A percentile compares a stretch with the other conserved stretches of the same genome.
Conservation (phyloP, 2,797 vertebrate species). For the Mareca penelope region DNA sequence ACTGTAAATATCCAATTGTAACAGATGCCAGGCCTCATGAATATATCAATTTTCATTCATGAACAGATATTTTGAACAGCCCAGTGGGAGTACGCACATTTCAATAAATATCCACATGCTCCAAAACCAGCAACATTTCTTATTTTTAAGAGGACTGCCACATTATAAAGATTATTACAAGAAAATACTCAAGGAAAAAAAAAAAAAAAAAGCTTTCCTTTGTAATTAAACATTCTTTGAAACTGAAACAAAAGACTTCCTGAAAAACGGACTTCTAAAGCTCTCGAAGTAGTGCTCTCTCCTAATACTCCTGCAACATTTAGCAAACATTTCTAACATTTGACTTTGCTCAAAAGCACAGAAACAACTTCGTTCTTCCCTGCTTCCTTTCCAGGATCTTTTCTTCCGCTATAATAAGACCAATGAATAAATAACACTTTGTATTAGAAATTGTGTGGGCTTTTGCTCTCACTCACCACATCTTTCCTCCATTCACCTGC, state of each 20-base stretch:
- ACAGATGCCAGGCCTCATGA: constrained; percentile 50
- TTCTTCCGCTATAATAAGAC: neutral
- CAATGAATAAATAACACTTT: neutral
- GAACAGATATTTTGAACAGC: constrained; percentile 38
- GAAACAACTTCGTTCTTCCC: neutral
- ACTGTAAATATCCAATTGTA: constrained; percentile 41
- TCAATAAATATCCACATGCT: constrained; percentile 14
- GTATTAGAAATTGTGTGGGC: neutral
- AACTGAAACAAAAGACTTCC: constrained; percentile 49
- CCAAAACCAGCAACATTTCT: constrained; percentile 13
- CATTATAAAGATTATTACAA: constrained; percentile 44
- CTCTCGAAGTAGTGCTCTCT: neutral
- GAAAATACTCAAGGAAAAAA: constrained; percentile 24
- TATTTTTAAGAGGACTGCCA: constrained; percentile 31
- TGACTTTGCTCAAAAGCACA: neutral
- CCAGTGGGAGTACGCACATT: neutral
- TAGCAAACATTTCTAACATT: neutral
- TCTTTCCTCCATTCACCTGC: neutral
- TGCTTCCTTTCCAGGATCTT: neutral
- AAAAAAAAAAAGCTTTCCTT: constrained; percentile 32
- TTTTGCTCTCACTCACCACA: neutral
- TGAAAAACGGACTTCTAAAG: constrained; percentile 35
- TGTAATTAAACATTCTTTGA: constrained; percentile 68
- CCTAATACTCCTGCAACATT: neutral
- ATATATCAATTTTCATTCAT: constrained; percentile 47